phyloP scores from a whole-genome alignment of 2,113 vertebrate genomes.

The Siphamia tubifer region DNA sequence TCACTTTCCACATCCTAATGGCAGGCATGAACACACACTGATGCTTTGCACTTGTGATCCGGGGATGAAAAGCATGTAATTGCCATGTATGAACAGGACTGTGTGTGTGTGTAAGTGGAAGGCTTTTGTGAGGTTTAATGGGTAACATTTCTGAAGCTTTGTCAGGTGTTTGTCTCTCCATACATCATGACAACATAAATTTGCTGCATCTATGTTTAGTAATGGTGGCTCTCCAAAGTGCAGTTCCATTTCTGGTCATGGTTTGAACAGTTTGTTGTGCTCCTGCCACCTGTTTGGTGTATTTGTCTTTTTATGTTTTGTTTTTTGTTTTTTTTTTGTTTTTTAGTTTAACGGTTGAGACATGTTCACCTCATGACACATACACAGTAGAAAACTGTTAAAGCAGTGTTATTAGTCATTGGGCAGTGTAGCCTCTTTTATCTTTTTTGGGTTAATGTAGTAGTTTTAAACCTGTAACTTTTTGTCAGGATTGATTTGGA shows the following conservation, averaged over 20 bases:
- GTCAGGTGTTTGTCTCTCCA: slow-evolving; percentile 14
- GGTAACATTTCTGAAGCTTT: slow-evolving; percentile 18
- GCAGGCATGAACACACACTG: too few species aligned
- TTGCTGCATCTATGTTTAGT: neutral
- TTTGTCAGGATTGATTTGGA: too few species aligned
- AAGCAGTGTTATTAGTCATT: too few species aligned
- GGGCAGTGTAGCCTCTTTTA: too few species aligned
- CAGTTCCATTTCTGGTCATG: neutral
- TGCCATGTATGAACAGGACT: too few species aligned
- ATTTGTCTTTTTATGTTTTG: neutral
- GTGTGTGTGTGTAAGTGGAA: slow-evolving; percentile 4
- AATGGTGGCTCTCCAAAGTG: neutral
- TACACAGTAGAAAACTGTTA: too few species aligned
- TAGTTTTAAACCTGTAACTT: too few species aligned
- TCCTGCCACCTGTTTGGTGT: too few species aligned
- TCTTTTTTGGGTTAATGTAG: too few species aligned
- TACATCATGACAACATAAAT: slow-evolving; percentile 1
- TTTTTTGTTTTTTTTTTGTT: slow-evolving; percentile 2
- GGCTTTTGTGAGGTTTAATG: slow-evolving; percentile 2
- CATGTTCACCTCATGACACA: neutral
- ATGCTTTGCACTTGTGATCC: too few species aligned
- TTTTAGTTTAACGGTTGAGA: neutral
- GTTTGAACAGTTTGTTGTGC: neutral
- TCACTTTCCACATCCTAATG: too few species aligned
- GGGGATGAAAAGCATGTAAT: too few species aligned